Evolutionary conservation across 2,888 invertebrate species (phyloP), one percentile per base, ranked within the genome.

Genomic region (Thyatira batis): DNA sequence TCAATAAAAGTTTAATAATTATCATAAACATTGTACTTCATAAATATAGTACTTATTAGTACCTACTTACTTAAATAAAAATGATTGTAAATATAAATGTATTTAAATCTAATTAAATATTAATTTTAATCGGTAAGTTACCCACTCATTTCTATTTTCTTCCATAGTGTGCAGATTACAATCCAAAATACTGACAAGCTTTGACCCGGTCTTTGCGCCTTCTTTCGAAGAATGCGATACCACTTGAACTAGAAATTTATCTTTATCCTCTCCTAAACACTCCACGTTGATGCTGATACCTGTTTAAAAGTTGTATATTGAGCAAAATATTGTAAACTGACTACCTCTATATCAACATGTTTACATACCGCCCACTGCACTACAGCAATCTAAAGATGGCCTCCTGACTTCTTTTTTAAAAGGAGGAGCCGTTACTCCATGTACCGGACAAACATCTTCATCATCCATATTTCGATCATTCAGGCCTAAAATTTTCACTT

Each of bases 121-220:
- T n/a, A 33, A 17, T 17, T 44, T 44, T n/a, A 44, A n/a, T 45
- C 50, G 46, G 39, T 39, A n/a, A 20, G 28, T 39, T 53, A 55
- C 83, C 86, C 76, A 93, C 93, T 93, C 93, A 30, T 84, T 89
- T 82, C 94, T 90, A 69, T 94, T 94, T 78, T 95, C 95, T 87
- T 95, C 94, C 78, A 95, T 87, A 11, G 94, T 95, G 62, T 94
- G 94, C 52, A 94, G 85, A 68, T 94, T 92, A 58, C 87, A 83
- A 64, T 94, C 93, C 56, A 93, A 80, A 78, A 94, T 94, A 64
- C 93, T 91, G 50, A 94, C 92, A 54, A 94, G 86, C 66, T 93
- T 93, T 10, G 94, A 92, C 10, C 94, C 94, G 54, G 92, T 93
- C 71, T 93, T 93, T 54, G 86, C 88, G 30, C 92, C 93, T 69